Base-by-base conservation (phyloP, 2,888 invertebrate genomes). In the Oligia fasciuncula region DNA sequence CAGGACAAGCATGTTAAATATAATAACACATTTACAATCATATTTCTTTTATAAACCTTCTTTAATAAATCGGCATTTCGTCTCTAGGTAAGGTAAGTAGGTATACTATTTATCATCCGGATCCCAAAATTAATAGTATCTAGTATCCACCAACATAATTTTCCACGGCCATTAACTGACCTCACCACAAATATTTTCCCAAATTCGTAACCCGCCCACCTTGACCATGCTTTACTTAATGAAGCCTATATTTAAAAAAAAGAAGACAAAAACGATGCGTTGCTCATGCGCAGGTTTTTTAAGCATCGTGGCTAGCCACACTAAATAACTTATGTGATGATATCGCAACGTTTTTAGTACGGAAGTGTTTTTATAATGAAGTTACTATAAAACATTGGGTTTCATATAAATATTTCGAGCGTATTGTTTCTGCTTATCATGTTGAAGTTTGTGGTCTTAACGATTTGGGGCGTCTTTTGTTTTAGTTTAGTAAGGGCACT, bases 301-400 rank as follows among this genome's bases (percentile, higher is more conserved):
- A 23, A 68, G 65, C 35, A 73, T 72, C 46, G 83, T 83, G 84
- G 85, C 85, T 83, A 83, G 85, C 87, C 77, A 74, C 88, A 91
- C 88, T 90, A 90, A 91, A 91, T 89, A 90, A 84, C 85, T 87
- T 75, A 77, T 90, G 92, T 91, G 92, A 91, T 92, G 92, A 93
- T 92, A 93, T 87, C 87, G 84, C 68, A 51, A 43, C 71, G 90
- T 93, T 93, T 93, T 93, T 93, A 91, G 89, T 86, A 81, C 92
- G 93, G 93, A 93, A 93, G 89, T 90, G 83, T 90, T 92, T 91
- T 91, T 91, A 88, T 84, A 88, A 90, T 91, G 90, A 92, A 90
- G 89, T 90, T 88, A 90, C 80, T 85, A 83, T 87, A 80, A 85
- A 85, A 85, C 75, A 88, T 84, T 77, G 51, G 57, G 79, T 81